Evolutionary conservation across 2,797 vertebrate genomes (phyloP), one percentile per base, ranked within the genome.

Genomic region (Semotilus atromaculatus): DNA sequence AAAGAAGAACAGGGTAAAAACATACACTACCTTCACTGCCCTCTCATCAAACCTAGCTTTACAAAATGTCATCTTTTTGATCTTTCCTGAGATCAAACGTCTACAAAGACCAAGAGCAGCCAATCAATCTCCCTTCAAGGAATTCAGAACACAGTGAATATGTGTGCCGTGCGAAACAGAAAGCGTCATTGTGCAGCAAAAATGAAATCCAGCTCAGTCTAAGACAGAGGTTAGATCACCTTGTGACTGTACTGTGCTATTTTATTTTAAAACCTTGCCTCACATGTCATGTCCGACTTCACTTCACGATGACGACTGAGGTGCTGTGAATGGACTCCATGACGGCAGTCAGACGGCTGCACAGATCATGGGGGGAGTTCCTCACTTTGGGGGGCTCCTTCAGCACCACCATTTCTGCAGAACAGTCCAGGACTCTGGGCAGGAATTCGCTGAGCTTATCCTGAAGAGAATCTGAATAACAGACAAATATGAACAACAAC

Each of bases 341-440:
- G 84, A 99, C 95, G 0, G 98, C 97, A 0, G 97, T 96, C 70
- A 99, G 96, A 1, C 97, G 96, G 90, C 96, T 99, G 91, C 97
- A 99, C 60, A 99, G 96, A 91, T 99, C 98, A 0, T 98, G 97
- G 0, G 97, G 96, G 13, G 96, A 97, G 89, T 94, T 97, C 79
- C 96, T 96, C 89, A 99, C 97, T 89, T 96, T 97, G 0, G 98
- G 98, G 0, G 98, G 98, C 88, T 99, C 98, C 80, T 98, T 97
- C 48, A 99, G 95, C 36, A 97, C 93, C 0, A 97, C 91, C 29
- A 94, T 93, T 84, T 97, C 97, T 0, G 94, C 88, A 0, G 97
- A 98, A 84, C 96, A 94, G n/a, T 99, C 97, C 4, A 99, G 94
- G 68, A 99, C 97, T 71, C 97, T 94, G 38, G 98, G 97, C 13